Evolutionary conservation across 2,797 vertebrate species (phyloP).

Genomic region (Melanogrammus aeglefinus): DNA sequence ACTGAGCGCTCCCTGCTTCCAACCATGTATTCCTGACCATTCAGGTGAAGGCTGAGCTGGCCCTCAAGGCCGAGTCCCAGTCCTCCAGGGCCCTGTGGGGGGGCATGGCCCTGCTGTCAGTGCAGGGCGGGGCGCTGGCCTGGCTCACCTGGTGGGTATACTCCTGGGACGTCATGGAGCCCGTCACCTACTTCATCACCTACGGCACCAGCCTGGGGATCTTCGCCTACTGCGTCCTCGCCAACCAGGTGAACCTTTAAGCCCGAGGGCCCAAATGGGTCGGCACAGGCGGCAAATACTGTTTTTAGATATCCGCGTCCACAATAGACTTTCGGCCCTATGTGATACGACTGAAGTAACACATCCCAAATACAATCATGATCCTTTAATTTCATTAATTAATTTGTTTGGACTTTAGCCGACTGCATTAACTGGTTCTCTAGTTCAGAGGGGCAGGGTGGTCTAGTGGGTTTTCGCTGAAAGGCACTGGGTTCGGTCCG

Average conservation of each 20-base stretch:
- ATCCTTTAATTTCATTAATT: too few species aligned
- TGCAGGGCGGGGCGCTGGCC: conserved; percentile 90
- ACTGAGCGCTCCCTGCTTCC: background rate
- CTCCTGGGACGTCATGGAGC: conserved; percentile 99
- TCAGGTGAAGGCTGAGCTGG: conserved; percentile 81
- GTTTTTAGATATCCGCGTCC: background rate
- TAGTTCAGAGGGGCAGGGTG: background rate
- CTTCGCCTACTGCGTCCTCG: conserved; percentile 88
- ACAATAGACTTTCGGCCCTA: background rate
- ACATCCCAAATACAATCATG: too few species aligned
- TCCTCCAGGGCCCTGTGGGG: conserved; percentile 77
- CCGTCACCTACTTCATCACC: conserved; percentile 98
- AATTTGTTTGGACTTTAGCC: too few species aligned
- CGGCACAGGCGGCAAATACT: background rate
- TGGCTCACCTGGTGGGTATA: conserved; percentile 99
- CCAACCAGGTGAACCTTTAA: conserved; percentile 76
- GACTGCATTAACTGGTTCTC: too few species aligned
- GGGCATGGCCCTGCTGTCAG: conserved; percentile 85
- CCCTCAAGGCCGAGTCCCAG: conserved; percentile 67
- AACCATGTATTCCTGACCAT: background rate
- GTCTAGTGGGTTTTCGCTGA: background rate
- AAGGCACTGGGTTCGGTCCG: background rate
- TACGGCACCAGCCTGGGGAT: conserved; percentile 92
- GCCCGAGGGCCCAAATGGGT: too few species aligned
- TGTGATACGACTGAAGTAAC: too few species aligned